phyloP scores from a whole-genome alignment of 2,113 vertebrate genomes.

The Cryptotis parvus region DNA sequence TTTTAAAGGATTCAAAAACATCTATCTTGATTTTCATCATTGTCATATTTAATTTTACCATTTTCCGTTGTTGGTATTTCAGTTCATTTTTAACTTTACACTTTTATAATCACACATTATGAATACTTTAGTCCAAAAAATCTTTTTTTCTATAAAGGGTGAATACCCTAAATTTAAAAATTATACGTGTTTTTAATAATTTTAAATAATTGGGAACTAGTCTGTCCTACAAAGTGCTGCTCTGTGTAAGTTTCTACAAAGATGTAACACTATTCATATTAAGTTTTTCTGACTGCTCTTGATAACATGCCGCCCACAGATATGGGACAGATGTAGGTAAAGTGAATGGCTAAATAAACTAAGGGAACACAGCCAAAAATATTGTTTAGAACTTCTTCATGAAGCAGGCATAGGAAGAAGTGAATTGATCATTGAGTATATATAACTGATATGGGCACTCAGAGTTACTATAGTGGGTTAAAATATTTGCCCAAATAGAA shows the following conservation, averaged over 20 bases:
- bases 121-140: background rate
- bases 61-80: background rate
- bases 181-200: background rate
- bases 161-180: conserved; percentile 21
- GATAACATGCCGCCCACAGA: background rate
- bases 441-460: background rate
- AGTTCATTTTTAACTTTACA: conserved; percentile 29
- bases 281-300: background rate
- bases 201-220: conserved; percentile 48
- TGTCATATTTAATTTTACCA: conserved; percentile 45
- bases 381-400: background rate
- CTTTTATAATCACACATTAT: conserved; percentile 12
- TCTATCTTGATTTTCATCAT: conserved; percentile 48
- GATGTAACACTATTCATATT: background rate
- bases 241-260: background rate
- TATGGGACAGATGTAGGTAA: background rate
- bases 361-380: background rate
- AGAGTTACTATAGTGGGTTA: background rate
- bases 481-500: background rate
- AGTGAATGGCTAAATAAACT: background rate
- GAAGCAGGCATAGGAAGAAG: background rate
- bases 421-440: conserved; percentile 11
- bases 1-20: conserved; percentile 61
- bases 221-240: background rate
- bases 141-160: conserved; percentile 25